phyloP scores from a whole-genome alignment of 2,888 invertebrate genomes.

The Boloria euphrosyne region DNA sequence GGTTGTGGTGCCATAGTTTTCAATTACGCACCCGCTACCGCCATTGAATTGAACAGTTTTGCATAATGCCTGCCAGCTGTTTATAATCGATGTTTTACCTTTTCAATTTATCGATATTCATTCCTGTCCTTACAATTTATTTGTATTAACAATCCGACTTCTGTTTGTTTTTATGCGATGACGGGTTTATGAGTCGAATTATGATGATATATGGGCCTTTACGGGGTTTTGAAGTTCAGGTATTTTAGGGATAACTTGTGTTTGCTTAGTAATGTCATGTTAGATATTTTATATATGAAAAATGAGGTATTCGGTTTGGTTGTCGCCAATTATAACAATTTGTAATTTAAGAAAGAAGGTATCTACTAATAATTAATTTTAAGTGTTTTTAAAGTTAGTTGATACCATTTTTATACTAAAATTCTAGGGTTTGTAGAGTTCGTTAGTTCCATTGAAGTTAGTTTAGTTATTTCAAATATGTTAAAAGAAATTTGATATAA shows the following conservation, averaged over 20 bases:
- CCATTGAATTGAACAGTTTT: constrained; percentile 74
- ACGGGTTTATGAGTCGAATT: constrained; percentile 60
- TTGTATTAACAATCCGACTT: constrained; percentile 74
- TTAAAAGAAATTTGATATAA: too few relatives aligned
- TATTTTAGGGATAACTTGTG: constrained; percentile 1
- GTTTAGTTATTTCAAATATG: too few relatives aligned
- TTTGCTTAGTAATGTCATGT: constrained; percentile 7
- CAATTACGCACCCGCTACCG: constrained; percentile 73
- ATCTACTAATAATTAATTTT: too few relatives aligned
- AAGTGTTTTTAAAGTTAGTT: too few relatives aligned
- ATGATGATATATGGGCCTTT: constrained; percentile 39
- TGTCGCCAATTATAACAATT: too few relatives aligned
- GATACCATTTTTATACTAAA: too few relatives aligned
- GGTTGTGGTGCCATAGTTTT: constrained; percentile 47
- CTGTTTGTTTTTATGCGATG: constrained; percentile 69
- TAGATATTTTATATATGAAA: neutral
- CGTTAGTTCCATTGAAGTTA: too few relatives aligned
- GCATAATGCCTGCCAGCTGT: constrained; percentile 80
- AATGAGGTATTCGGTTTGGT: too few relatives aligned
- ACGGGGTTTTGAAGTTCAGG: constrained; percentile 5
- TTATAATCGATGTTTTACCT: constrained; percentile 80
- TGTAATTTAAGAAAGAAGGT: too few relatives aligned
- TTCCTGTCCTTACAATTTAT: constrained; percentile 76
- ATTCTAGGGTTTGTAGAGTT: too few relatives aligned
- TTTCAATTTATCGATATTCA: constrained; percentile 79